phyloP scores from a whole-genome alignment of 2,888 invertebrate genomes.

The Dolomedes plantarius region DNA sequence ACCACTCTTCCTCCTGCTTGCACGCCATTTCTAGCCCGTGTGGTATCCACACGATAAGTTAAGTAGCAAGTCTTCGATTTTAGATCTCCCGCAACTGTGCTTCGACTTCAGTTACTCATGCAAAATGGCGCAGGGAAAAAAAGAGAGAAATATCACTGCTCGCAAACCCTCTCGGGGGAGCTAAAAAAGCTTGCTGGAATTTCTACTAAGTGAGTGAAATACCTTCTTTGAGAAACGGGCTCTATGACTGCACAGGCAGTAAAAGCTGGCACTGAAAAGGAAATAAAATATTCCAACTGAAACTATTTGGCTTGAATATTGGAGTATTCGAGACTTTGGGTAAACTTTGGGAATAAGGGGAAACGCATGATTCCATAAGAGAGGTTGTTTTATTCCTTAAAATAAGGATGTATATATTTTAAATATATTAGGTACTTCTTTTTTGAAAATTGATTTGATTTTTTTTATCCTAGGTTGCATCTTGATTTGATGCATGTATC shows the following conservation, averaged over 20 bases:
- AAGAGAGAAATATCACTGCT: constrained; percentile 38
- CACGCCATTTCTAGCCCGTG: constrained; percentile 20
- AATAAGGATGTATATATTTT: no score
- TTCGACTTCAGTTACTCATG: constrained; percentile 45
- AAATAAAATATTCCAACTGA: constrained; percentile 2
- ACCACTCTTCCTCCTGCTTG: not conserved
- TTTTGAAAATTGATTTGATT: no score
- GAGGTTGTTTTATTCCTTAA: no score
- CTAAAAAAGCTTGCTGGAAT: constrained; percentile 12
- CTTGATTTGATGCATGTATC: no score
- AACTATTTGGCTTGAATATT: constrained; percentile 6
- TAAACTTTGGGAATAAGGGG: not conserved
- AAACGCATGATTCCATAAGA: not conserved
- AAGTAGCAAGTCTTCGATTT: constrained; percentile 32
- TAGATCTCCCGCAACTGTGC: constrained; percentile 23
- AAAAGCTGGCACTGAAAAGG: not conserved
- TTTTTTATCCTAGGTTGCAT: no score
- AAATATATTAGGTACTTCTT: no score
- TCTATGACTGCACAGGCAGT: not conserved
- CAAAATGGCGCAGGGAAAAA: constrained; percentile 28
- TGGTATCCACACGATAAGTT: constrained; percentile 48
- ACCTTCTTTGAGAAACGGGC: constrained; percentile 1
- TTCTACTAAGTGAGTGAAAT: constrained; percentile 10
- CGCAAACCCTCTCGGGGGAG: constrained; percentile 18
- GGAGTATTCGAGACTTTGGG: not conserved